These are phyloP conservation scores for Ia io DNA, from an alignment of 2,113 vertebrate species.

Conservation along the genomic window DNA sequence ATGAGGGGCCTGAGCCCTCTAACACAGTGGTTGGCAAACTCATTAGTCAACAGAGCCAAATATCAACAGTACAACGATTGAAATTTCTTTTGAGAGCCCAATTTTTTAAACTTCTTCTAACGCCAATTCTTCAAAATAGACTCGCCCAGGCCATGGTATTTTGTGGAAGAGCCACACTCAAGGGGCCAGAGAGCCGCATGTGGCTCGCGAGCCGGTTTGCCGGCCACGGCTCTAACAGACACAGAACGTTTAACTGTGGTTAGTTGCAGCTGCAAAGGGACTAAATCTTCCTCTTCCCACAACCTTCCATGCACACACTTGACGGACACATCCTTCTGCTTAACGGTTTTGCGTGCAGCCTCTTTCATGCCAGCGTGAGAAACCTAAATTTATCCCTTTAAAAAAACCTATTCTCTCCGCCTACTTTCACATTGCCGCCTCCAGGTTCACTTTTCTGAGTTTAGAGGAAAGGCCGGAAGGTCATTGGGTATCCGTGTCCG, in stretches of 20 bases:
- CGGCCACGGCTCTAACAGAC: background rate
- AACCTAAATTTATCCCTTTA: background rate
- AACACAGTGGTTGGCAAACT: background rate
- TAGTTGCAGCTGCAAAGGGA: background rate
- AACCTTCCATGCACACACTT: accelerated
- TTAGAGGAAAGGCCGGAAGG: background rate
- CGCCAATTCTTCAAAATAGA: too few species aligned
- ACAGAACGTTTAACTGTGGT: background rate
- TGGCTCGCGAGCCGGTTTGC: too few species aligned
- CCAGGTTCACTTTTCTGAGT: background rate
- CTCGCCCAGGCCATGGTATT: too few species aligned
- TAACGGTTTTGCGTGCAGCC: background rate
- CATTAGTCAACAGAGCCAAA: too few species aligned
- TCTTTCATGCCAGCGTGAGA: background rate
- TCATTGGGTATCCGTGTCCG: background rate
- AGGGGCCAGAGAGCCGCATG: too few species aligned
- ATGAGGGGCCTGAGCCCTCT: background rate
- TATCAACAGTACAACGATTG: too few species aligned
- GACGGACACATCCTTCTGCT: background rate
- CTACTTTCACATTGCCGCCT: background rate
- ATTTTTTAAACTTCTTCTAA: too few species aligned
- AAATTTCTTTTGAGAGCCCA: too few species aligned
- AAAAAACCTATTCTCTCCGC: background rate
- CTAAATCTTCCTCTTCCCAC: background rate
- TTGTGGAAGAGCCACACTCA: too few species aligned